Percentiles rank a stretch among this genome's conserved stretches.
Evolutionary conservation across 2,113 vertebrate genomes (phyloP).

Genomic region (Lepus timidus): DNA sequence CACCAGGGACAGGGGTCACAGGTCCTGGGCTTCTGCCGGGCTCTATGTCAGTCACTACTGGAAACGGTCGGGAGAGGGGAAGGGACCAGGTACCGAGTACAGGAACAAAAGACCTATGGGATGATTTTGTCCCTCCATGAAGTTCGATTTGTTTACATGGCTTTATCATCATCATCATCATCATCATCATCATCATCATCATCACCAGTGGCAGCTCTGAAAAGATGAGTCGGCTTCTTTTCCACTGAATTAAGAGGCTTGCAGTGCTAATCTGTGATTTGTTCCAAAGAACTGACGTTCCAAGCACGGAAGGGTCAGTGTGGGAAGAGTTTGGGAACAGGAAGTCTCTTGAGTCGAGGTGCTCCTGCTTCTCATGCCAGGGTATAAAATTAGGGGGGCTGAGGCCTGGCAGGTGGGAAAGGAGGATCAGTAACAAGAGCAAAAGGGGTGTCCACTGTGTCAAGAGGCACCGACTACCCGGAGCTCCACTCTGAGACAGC

Average conservation of each 20-base stretch:
- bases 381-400: neutral
- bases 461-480: neutral
- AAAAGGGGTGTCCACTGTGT: neutral
- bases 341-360: neutral
- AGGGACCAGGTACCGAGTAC: neutral
- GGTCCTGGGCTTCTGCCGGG: neutral
- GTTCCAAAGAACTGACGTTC: slow-evolving; percentile 40
- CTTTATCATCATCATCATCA: neutral
- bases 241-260: neutral
- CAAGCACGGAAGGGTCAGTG: neutral
- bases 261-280: neutral
- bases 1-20: neutral
- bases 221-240: slow-evolving; percentile 10
- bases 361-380: neutral
- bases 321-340: neutral
- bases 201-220: neutral
- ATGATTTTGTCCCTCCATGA: slow-evolving; percentile 41
- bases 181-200: neutral
- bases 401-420: neutral
- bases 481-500: neutral
- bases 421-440: neutral
- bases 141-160: neutral
- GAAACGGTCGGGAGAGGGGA: neutral
- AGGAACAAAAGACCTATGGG: neutral
- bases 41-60: neutral